Conservation (phyloP, 1,140 invertebrate species). For the Drosophila subobscura region DNA sequence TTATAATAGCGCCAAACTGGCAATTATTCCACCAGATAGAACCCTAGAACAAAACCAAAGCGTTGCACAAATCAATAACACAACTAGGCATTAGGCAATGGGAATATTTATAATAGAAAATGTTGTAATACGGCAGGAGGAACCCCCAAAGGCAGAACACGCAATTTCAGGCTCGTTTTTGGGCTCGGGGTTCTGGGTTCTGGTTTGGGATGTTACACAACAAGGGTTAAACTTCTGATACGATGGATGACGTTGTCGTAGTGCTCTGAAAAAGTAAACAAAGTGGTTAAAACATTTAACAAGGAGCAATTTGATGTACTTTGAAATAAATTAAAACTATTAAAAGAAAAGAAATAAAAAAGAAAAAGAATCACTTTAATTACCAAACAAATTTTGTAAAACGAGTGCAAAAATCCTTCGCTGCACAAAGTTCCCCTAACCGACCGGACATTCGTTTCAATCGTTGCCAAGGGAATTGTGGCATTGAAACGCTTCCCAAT, state of each 20-base stretch:
- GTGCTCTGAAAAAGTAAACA: conserved; percentile 34
- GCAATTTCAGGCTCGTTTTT: conserved; percentile 50
- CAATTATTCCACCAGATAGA: conserved; percentile 41
- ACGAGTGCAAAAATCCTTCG: too few relatives aligned
- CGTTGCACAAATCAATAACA: conserved; percentile 71
- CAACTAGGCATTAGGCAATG: conserved; percentile 51
- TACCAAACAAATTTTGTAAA: too few relatives aligned
- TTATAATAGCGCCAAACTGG: conserved; percentile 63
- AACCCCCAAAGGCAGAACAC: conserved; percentile 26
- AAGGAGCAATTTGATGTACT: neutral
- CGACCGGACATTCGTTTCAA: too few relatives aligned
- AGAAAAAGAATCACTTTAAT: too few relatives aligned
- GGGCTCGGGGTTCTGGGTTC: neutral
- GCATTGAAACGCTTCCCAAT: too few relatives aligned
- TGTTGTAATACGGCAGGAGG: conserved; percentile 7
- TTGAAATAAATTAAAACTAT: neutral
- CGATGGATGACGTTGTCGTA: conserved; percentile 24
- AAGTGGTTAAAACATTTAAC: neutral
- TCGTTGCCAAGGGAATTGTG: too few relatives aligned
- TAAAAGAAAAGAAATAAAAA: too few relatives aligned
- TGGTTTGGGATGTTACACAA: conserved; percentile 53
- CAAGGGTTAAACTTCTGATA: conserved; percentile 68
- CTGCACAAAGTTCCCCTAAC: too few relatives aligned
- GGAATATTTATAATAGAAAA: conserved; percentile 33
- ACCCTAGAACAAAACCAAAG: conserved; percentile 6